Evolutionary conservation across 2,797 vertebrate species (phyloP), one percentile per base, ranked within the genome.

Genomic region (Chrosomus eos): DNA sequence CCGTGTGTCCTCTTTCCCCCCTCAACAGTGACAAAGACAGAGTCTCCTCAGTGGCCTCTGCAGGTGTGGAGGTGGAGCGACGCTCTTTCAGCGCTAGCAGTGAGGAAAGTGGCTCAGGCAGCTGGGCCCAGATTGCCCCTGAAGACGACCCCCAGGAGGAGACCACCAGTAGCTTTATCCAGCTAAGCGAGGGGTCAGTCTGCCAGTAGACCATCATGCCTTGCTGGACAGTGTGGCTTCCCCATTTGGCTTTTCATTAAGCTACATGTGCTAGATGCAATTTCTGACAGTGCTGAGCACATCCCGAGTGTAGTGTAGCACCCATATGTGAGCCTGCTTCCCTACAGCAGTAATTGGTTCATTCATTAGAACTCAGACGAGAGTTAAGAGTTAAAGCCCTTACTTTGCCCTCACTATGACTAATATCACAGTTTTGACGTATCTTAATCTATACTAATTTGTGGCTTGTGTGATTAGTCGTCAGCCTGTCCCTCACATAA

Each of bases 131-230:
- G 92, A 93, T 99, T 78, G 96, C 94, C 86, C 97, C 97, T 0
- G 98, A 99, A 36, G 97, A 99, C 73, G 97, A 99, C 91, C 96
- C 96, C 81, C 97, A 95, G 5, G 98, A 99, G 0, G 98, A 99
- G 93, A 96, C 96, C 1, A 96, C 96, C 1, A 98, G 97, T 92
- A 99, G 98, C 94, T 99, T 97, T 94, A 94, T 99, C 90, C 98
- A 99, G 90, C 96, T 99, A 93, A 99, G 97, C 1, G 97, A 99
- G 92, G 94, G 95, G 94, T 99, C 97, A 93, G 96, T 99, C 94
- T 97, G 95, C 94, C 64, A 79, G 88, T 91, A 86, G 86, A 80
- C 64, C 70, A 80, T 84, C 72, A 90, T 89, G 82, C 85, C 85
- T 85, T 85, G 70, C 55, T 81, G 75, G 84, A 79, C 82, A 76